Base-by-base conservation (phyloP, 2,113 vertebrate genomes). In the Orientallactaga bullata region DNA sequence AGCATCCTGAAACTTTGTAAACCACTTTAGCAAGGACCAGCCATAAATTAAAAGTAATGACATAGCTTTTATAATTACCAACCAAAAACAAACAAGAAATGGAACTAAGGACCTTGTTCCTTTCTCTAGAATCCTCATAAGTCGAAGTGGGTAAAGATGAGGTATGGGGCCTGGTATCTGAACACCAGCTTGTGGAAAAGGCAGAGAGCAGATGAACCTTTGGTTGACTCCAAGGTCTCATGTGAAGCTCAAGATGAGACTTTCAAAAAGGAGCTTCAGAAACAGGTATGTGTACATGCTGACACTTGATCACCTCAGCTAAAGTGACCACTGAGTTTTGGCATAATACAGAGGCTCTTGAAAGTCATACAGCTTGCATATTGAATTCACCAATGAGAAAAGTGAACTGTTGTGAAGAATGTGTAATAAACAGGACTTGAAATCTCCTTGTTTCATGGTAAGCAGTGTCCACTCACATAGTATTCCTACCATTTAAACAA, bases 141-240 rank as follows among this genome's bases (percentile, higher is more conserved):
- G 32, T 86, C 95, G 4, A 88, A 90, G 78, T 39, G 4, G 90
- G 91, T 89, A 63, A 98, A 97, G 82, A 96, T 95, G 55, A 96
- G 83, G n/a, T 98, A 97, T 10, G 97, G 97, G 15, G 91, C 96
- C 2, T 98, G 97, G 97, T 98, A 98, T 89, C 88, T 98, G 72
- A 78, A 97, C 61, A 95, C 98, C 51, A 98, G 97, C 90, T 95
- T 93, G 65, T 97, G 97, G 97, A 98, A 96, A 88, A 98, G 94
- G 73, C 97, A 85, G 88, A 96, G 69, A 85, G 85, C 47, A 3
- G 93, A 95, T 13, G 90, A 98, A 87, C 82, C 87, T 92, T 87
- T 98, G 68, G 28, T 91, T 61, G 96, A 98, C 55, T 97, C 77
- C 0, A 76, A 87, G 72, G 63, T 86, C 90, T 95, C 68, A 66